Evolutionary conservation across 2,888 invertebrate genomes (phyloP).

Genomic region (Lysandra coridon): DNA sequence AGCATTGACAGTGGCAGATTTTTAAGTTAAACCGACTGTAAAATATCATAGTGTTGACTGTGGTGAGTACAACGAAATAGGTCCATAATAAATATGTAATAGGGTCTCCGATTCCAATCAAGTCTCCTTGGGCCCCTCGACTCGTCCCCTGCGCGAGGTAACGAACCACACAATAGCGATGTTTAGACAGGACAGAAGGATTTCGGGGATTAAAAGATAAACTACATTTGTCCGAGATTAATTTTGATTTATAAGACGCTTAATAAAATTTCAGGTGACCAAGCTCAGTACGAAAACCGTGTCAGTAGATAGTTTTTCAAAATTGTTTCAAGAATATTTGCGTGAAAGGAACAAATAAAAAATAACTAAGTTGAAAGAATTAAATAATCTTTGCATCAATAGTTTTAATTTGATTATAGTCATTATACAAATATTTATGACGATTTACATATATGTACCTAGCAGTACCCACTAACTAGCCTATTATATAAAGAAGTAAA

Average conservation of each 20-base stretch:
- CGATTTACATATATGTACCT: too few relatives aligned
- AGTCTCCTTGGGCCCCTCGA: conserved; percentile 61
- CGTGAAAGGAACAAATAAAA: too few relatives aligned
- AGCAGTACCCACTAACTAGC: too few relatives aligned
- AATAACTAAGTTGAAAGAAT: too few relatives aligned
- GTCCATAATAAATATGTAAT: conserved; percentile 79
- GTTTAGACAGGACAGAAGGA: conserved; percentile 44
- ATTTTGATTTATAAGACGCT: conserved; percentile 5
- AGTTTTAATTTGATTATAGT: too few relatives aligned
- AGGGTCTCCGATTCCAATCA: conserved; percentile 79
- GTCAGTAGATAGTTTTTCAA: too few relatives aligned
- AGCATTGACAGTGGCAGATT: conserved; percentile 48
- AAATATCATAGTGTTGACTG: conserved; percentile 52
- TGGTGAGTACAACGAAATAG: conserved; percentile 77
- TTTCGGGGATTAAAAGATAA: conserved; percentile 10
- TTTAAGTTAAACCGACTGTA: neutral
- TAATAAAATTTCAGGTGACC: neutral
- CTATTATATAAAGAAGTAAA: too few relatives aligned
- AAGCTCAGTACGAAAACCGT: neutral
- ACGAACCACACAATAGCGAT: conserved; percentile 48
- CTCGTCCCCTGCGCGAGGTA: conserved; percentile 53
- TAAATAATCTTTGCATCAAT: too few relatives aligned
- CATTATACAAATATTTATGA: too few relatives aligned
- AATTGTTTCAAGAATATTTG: too few relatives aligned
- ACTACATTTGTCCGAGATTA: neutral